These are phyloP conservation scores for roundworm (Caenorhabditis elegans) DNA, from an alignment of 1,140 invertebrate species.

Conservation along the genomic window DNA sequence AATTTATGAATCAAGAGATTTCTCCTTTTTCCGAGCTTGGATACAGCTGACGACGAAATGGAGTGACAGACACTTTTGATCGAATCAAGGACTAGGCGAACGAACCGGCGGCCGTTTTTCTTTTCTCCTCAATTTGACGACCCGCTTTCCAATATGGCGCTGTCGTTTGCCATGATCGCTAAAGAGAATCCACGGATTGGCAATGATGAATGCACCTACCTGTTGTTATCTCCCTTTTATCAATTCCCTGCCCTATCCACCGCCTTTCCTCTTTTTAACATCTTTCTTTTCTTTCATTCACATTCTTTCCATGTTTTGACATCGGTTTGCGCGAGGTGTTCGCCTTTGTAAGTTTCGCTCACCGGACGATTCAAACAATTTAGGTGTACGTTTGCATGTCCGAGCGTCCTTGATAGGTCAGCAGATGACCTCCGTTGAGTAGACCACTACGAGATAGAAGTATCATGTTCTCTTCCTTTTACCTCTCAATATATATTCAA, in stretches of 20 bases:
- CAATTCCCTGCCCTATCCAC: background rate
- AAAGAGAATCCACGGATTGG: conserved; percentile 1
- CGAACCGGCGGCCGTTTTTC: background rate
- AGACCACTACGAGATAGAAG: background rate
- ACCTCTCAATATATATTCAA: background rate
- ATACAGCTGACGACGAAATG: background rate
- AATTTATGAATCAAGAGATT: background rate
- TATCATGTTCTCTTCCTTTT: background rate
- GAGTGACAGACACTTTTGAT: background rate
- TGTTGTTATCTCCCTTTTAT: background rate
- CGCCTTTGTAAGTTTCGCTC: background rate
- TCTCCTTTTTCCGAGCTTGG: background rate
- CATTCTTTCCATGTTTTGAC: background rate
- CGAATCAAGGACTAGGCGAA: background rate
- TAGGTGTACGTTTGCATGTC: background rate
- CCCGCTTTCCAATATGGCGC: background rate
- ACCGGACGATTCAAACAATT: background rate
- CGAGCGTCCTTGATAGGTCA: conserved; percentile 9
- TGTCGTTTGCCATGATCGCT: background rate
- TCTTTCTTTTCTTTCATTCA: background rate
- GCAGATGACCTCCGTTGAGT: conserved; percentile 8
- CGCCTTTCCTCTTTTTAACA: background rate
- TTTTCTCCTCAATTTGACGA: background rate
- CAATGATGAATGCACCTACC: background rate
- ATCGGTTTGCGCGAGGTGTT: background rate